A percentile compares a stretch with the other conserved stretches of the same genome.
phyloP scores from a whole-genome alignment of 2,797 vertebrate species.

The Lacerta viridis region DNA sequence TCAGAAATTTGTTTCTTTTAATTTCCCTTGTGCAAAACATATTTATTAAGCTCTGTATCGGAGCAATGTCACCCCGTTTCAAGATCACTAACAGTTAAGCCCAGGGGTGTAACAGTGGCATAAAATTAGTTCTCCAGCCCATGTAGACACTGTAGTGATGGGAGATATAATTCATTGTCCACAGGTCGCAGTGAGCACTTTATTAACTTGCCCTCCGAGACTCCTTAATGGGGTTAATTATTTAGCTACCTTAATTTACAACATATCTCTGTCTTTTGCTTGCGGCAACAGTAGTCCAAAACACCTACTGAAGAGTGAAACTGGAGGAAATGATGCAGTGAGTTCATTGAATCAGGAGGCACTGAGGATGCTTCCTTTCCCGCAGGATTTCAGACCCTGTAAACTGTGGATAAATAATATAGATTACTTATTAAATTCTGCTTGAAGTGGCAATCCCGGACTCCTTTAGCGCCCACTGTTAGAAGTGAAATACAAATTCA shows the following conservation, averaged over 20 bases:
- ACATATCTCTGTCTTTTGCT: conserved; percentile 51
- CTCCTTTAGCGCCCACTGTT: conserved; percentile 60
- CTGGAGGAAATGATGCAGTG: conserved; percentile 27
- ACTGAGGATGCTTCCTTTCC: conserved; percentile 48
- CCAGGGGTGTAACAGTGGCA: rapidly evolving
- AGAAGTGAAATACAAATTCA: conserved; percentile 55
- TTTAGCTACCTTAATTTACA: conserved; percentile 67
- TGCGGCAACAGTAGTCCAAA: conserved; percentile 47
- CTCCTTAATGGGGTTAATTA: conserved; percentile 72
- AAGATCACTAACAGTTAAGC: background rate
- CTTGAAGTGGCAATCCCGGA: conserved; percentile 39
- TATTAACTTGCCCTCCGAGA: conserved; percentile 59
- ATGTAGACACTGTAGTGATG: background rate
- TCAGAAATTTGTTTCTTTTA: background rate
- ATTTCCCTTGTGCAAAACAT: background rate
- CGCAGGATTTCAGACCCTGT: conserved; percentile 32
- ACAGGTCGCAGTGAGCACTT: conserved; percentile 30
- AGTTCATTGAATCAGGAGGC: conserved; percentile 43
- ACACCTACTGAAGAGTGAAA: conserved; percentile 42
- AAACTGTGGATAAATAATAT: conserved; percentile 43
- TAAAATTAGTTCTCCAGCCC: conserved; percentile 38
- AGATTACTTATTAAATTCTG: conserved; percentile 32
- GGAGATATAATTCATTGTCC: conserved; percentile 20
- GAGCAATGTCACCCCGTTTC: background rate
- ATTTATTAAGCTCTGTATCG: rapidly evolving